Evolutionary conservation across 37 sponge, comb jelly and placozoan species (phyloP), one percentile per base, ranked within the genome.

Genomic region (Sycon ciliatum): DNA sequence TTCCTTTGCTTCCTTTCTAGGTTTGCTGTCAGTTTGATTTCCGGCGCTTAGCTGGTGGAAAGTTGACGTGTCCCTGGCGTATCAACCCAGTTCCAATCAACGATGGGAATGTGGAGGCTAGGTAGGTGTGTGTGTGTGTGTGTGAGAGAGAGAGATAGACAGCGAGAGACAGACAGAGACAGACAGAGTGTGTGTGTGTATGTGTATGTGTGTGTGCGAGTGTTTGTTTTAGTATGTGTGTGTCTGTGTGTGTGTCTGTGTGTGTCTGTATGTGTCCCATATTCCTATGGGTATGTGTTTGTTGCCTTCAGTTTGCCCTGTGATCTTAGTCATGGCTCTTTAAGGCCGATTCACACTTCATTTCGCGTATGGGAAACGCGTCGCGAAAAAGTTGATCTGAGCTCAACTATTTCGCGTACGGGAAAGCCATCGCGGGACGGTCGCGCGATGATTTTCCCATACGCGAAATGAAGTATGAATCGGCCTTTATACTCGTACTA

Each of bases 11-110:
- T n/a, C 57, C 33, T 18, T 54, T 73, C 4, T 57, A 90, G 91
- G 42, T 94, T 31, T 94, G 95, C 71, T 94, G 95, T 63, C 91
- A 90, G 83, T 94, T 94, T 77, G 91, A 94, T 61, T 94, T 94
- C 79, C 73, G 57, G 23, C 84, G 88, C 4, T 5, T 86, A 11
- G 71, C 76, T 5, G 86, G 85, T 32, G 55, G 40, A 23, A 32
- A 33, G 18, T 49, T 80, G 30, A 74, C 58, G 18, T 94, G 91
- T 55, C 91, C 91, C 16, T 90, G 91, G 91, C 78, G 82, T 11
- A 53, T 83, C 5, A 35, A 34, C 18, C 82, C 91, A 0, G 52
- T 74, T 36, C 56, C 72, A 27, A 89, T 90, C 56, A 71, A 75
- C 4, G 63, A 76, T 23, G 49, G 52, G 20, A 94, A 94, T 32